These are phyloP conservation scores for Butorides virescens DNA, from an alignment of 2,113 vertebrate species.

Conservation along the genomic window DNA sequence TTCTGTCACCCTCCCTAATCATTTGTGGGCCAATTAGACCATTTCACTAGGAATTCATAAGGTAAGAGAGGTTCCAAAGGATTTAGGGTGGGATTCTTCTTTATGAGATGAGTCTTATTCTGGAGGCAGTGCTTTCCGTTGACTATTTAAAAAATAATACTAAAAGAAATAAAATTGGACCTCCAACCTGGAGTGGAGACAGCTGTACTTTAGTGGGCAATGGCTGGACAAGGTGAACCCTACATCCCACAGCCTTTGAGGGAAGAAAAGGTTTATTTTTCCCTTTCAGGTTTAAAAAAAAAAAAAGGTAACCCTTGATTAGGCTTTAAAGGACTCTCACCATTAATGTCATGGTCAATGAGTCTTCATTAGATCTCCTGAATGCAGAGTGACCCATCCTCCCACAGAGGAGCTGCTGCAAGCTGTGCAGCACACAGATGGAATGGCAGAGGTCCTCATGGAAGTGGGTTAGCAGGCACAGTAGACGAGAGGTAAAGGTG, in stretches of 20 bases:
- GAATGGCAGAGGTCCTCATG: not conserved
- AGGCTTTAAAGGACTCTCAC: not conserved
- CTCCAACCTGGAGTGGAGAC: not conserved
- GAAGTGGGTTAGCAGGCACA: not conserved
- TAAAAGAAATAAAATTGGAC: not conserved
- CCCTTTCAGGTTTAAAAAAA: not conserved
- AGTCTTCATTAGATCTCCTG: not conserved
- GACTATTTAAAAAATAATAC: not conserved
- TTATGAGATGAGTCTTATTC: not conserved
- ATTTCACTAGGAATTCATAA: not conserved
- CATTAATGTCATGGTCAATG: not conserved
- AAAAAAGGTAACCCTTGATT: not conserved
- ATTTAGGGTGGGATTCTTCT: constrained; percentile 1
- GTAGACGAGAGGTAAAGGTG: not conserved
- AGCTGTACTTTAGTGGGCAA: not conserved
- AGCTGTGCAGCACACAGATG: not conserved
- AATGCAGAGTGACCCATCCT: not conserved
- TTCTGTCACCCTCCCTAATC: not conserved
- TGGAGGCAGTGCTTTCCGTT: not conserved
- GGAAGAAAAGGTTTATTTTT: not conserved
- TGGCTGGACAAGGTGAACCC: not conserved
- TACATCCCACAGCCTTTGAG: not conserved
- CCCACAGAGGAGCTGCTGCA: not conserved
- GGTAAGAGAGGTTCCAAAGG: not conserved
- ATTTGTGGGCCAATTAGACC: not conserved